Percentiles rank a stretch among this genome's conserved stretches.
Evolutionary conservation across 2,888 invertebrate genomes (phyloP).

Genomic region (Leucophenga maculata): DNA sequence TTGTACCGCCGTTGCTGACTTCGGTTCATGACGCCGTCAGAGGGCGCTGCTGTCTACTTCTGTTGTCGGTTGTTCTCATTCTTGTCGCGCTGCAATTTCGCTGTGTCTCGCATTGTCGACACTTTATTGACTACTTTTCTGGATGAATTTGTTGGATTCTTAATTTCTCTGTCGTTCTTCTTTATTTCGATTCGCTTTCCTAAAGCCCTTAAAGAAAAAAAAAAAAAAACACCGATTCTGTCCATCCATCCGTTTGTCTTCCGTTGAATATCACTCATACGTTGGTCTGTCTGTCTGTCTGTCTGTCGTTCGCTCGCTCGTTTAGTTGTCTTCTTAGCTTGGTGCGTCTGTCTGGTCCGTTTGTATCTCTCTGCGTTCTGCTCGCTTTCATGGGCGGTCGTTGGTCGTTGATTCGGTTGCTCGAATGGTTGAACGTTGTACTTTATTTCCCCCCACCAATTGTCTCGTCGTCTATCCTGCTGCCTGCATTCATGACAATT

Average conservation of each 20-base stretch:
- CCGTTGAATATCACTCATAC: conserved; percentile 61
- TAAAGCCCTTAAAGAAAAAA: not conserved
- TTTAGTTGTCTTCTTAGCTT: conserved; percentile 37
- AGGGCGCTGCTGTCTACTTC: conserved; percentile 25
- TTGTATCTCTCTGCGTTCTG: conserved; percentile 26
- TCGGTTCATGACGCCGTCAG: conserved; percentile 8
- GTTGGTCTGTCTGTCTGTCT: conserved; percentile 27
- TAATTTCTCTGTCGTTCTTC: conserved; percentile 59
- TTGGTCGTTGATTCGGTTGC: conserved; percentile 28
- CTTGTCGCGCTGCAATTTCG: conserved; percentile 18
- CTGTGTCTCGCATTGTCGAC: conserved; percentile 61
- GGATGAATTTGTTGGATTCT: conserved; percentile 68
- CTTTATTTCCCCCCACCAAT: conserved; percentile 15
- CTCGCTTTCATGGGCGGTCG: conserved; percentile 40
- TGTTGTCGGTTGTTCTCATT: conserved; percentile 5
- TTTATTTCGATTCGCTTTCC: conserved; percentile 34
- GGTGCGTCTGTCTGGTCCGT: conserved; percentile 6
- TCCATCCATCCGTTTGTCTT: conserved; percentile 13
- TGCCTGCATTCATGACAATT: conserved; percentile 10
- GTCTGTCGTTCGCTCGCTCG: not conserved
- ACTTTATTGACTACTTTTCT: conserved; percentile 69
- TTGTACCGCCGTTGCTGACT: conserved; percentile 22
- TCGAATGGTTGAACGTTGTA: conserved; percentile 11
- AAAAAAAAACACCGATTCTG: conserved; percentile 1
- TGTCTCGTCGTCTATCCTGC: not conserved